phyloP scores from a whole-genome alignment of 1,140 invertebrate genomes.

The Galleria mellonella region DNA sequence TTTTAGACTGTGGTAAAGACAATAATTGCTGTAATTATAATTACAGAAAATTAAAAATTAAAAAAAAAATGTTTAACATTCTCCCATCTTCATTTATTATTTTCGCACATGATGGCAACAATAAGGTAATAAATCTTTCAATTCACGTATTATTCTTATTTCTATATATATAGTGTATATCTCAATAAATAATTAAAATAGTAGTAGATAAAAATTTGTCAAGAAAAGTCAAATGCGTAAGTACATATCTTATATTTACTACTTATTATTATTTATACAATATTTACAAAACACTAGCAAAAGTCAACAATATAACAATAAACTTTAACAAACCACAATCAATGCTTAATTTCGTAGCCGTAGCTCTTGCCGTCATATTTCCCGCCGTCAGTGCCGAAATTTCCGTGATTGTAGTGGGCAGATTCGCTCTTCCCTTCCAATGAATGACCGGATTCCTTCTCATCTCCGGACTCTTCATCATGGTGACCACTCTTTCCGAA shows the following conservation, averaged over 20 bases:
- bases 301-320: constrained; percentile 54
- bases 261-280: constrained; percentile 12
- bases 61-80: too few relatives aligned
- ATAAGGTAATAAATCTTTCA: too few relatives aligned
- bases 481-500: constrained; percentile 60
- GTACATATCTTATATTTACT: constrained; percentile 7
- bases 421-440: constrained; percentile 59
- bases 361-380: constrained; percentile 51
- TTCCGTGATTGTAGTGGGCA: constrained; percentile 46
- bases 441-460: constrained; percentile 54
- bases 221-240: too few relatives aligned
- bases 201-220: too few relatives aligned
- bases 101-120: too few relatives aligned
- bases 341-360: constrained; percentile 53
- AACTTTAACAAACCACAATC: constrained; percentile 23
- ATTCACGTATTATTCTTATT: too few relatives aligned
- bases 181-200: too few relatives aligned
- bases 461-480: constrained; percentile 64
- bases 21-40: too few relatives aligned
- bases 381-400: constrained; percentile 57
- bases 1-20: too few relatives aligned
- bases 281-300: constrained; percentile 62
- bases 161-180: too few relatives aligned
- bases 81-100: too few relatives aligned
- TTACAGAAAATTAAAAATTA: too few relatives aligned